These are phyloP conservation scores for Asarcornis scutulata DNA, from an alignment of 2,113 vertebrate genomes.

Conservation along the genomic window DNA sequence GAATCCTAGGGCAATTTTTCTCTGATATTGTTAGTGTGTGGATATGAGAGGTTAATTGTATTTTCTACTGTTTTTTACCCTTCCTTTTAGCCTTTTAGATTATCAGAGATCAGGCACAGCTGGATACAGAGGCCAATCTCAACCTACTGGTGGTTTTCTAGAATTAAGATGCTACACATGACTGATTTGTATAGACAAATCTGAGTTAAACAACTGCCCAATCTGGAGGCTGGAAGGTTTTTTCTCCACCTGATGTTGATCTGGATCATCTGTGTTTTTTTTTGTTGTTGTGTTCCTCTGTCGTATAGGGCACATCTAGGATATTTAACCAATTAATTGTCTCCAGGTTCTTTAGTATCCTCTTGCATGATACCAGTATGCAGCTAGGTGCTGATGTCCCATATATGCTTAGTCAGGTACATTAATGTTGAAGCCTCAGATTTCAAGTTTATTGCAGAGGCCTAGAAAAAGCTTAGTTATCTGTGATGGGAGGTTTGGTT, in stretches of 20 bases:
- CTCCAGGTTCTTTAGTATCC: background rate
- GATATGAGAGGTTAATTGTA: background rate
- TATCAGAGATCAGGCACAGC: background rate
- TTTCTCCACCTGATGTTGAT: background rate
- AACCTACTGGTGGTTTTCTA: background rate
- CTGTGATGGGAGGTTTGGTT: background rate
- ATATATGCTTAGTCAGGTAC: background rate
- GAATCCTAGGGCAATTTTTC: background rate
- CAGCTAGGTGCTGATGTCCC: background rate
- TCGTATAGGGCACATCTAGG: background rate
- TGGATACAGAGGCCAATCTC: background rate
- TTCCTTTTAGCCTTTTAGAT: background rate
- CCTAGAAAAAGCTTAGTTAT: background rate
- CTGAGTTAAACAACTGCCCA: background rate
- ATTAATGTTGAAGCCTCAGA: background rate
- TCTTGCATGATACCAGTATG: background rate
- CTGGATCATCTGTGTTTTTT: background rate
- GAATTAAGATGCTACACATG: background rate
- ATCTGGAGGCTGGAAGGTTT: background rate
- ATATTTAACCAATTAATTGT: background rate
- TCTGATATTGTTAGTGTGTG: background rate
- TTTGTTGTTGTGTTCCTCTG: background rate
- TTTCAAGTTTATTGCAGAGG: background rate
- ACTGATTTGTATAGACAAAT: background rate
- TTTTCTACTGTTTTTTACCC: background rate